Conservation (phyloP, 2,797 vertebrate genomes). For the Bufotes viridis region DNA sequence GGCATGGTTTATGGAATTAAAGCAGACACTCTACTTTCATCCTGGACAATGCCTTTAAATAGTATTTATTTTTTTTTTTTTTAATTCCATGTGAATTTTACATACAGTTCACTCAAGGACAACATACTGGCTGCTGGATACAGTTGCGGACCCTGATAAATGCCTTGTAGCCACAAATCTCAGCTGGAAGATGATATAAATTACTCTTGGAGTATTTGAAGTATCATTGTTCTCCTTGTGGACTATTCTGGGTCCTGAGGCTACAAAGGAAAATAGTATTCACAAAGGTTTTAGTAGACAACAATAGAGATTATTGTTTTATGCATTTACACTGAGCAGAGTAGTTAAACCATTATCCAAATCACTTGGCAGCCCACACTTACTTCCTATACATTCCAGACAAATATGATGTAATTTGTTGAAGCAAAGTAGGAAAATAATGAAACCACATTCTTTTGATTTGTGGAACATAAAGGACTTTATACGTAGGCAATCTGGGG, state of each 20-base stretch:
- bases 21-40: neutral
- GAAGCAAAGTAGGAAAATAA: constrained; percentile 30
- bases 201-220: constrained; percentile 37
- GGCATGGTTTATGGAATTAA: neutral
- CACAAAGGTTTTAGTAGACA: constrained; percentile 43
- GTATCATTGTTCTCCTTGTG: constrained; percentile 42
- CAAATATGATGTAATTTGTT: constrained; percentile 47
- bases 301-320: constrained; percentile 65
- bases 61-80: neutral
- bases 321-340: constrained; percentile 45
- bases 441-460: constrained; percentile 41
- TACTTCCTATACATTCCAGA: constrained; percentile 44
- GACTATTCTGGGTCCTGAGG: constrained; percentile 48
- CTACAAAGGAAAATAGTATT: constrained; percentile 61
- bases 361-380: constrained; percentile 33
- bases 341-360: constrained; percentile 64
- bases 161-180: constrained; percentile 62
- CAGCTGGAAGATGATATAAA: constrained; percentile 64
- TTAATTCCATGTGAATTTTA: constrained; percentile 63
- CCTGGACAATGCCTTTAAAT: neutral
- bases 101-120: constrained; percentile 63
- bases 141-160: constrained; percentile 65
- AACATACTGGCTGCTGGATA: constrained; percentile 67
- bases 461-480: constrained; percentile 5
- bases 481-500: neutral